Base-by-base conservation (phyloP, 1,140 invertebrate genomes). In the Wiebesia pumilae region DNA sequence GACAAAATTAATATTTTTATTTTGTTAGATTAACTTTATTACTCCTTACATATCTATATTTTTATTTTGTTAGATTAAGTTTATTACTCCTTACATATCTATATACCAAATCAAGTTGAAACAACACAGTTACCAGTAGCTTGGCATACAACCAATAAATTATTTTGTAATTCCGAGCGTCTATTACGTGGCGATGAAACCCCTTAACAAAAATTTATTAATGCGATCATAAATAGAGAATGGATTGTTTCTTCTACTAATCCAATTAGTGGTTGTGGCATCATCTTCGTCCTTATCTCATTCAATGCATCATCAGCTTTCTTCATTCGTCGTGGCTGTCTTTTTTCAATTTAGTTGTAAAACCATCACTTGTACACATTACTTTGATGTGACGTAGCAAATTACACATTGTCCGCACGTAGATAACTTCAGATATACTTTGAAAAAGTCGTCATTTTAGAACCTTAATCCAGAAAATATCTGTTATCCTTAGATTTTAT, bases 141-240 rank as follows among this genome's bases (percentile, higher is more conserved):
- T 0, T 0, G n/a, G 10, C 30, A 47, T 79, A 58, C 12, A 19
- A 24, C 19, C 24, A 69, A 69, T 82, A 65, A 69, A 47, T 82
- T 82, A 82, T 82, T 69, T 82, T 7, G 40, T 69, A 69, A 69
- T 69, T 43, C 65, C 62, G 1, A 47, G 80, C 24, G n/a, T 40
- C 58, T 38, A 10, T 82, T 67, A 82, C 38, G 65, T 30, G 27
- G 71, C 35, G 35, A 51, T n/a, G 38, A 16, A 43, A 51, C 62
- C 40, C 69, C n/a, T 69, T 82, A 40, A 24, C 82, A 65, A 7
- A 78, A 84, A 79, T 84, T 65, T 84, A 78, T 84, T 78, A 78
- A 84, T 43, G 19, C 83, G 75, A 43, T 84, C 75, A 75, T 79
- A 67, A 84, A 84, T 33, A 84, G 82, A 43, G 38, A 65, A 77